These are phyloP conservation scores for Papilio protenor DNA, from an alignment of 2,888 invertebrate genomes.

Conservation along the genomic window DNA sequence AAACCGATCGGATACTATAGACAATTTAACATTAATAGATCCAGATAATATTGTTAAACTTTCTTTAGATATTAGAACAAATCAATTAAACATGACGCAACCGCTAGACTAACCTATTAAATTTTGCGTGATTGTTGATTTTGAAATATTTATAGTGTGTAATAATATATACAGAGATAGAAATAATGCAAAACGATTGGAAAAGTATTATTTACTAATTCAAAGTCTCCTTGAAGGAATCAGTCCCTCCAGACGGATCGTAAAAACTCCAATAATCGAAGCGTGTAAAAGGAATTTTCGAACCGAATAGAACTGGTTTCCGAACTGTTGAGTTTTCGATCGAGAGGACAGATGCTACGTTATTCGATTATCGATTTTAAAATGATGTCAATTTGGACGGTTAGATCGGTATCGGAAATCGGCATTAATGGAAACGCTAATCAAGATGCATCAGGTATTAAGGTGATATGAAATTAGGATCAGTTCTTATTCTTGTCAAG, in stretches of 20 bases:
- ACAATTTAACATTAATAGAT: not conserved
- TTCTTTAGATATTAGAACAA: not conserved
- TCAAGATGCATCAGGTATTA: slow-evolving; percentile 1
- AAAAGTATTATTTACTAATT: not conserved
- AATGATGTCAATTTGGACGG: slow-evolving; percentile 28
- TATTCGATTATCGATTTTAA: slow-evolving; percentile 27
- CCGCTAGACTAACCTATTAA: not conserved
- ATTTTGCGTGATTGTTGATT: not conserved
- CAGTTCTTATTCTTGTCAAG: not conserved
- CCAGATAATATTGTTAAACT: not conserved
- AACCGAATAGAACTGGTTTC: slow-evolving; percentile 46
- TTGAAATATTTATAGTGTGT: not conserved
- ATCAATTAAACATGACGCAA: not conserved
- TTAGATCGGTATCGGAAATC: slow-evolving; percentile 15
- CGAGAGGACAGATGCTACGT: slow-evolving; percentile 40
- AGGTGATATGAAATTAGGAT: not conserved
- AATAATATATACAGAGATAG: not conserved
- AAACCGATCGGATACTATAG: not conserved
- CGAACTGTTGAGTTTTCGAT: slow-evolving; percentile 42
- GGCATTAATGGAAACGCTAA: slow-evolving; percentile 10
- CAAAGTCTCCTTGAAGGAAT: slow-evolving; percentile 41
- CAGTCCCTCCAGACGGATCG: slow-evolving; percentile 43
- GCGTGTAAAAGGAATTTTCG: slow-evolving; percentile 46
- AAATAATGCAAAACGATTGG: not conserved
- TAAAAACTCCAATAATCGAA: slow-evolving; percentile 45